Base-by-base conservation (phyloP, 1,140 invertebrate genomes). In the Ganaspis sp. region DNA sequence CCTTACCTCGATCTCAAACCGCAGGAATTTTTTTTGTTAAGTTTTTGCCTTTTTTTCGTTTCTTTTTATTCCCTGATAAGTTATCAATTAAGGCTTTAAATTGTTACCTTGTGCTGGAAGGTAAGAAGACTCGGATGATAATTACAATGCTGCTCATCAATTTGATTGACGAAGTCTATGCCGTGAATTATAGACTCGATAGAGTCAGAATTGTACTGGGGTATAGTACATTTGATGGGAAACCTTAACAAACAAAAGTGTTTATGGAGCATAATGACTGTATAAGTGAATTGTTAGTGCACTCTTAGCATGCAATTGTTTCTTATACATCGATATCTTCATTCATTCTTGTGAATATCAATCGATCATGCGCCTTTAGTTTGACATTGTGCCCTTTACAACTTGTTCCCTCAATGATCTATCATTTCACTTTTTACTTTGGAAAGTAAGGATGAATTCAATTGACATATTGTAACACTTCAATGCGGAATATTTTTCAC, bases 181-280 rank as follows among this genome's bases (percentile, higher is more conserved):
- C 58, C 26, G 26, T 64, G 58, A 11, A 23, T 64, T 26, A n/a
- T 15, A 15, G 23, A 34, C 19, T 73, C 45, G 72, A n/a, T n/a
- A n/a, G n/a, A n/a, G n/a, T n/a, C n/a, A n/a, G n/a, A n/a, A n/a
- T n/a, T n/a, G n/a, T n/a, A n/a, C n/a, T n/a, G n/a, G n/a, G n/a
- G n/a, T n/a, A n/a, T n/a, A n/a, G n/a, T 74, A 70, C 71, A 69
- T 73, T 76, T 74, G 77, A 78, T 69, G 74, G 38, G 64, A 73
- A 78, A 80, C 76, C 78, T 53, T 40, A 54, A 71, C 75, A 80
- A 80, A 83, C 75, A 79, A 78, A 78, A 71, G 73, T 77, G 81
- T 80, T 79, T 77, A 78, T 76, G 77, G 70, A 75, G 54, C 75
- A 64, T 64, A 3, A 29, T 12, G 23, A 64, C 58, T 34, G 29